These are phyloP conservation scores for Ochropacha duplaris DNA, from an alignment of 2,888 invertebrate species.

Conservation along the genomic window DNA sequence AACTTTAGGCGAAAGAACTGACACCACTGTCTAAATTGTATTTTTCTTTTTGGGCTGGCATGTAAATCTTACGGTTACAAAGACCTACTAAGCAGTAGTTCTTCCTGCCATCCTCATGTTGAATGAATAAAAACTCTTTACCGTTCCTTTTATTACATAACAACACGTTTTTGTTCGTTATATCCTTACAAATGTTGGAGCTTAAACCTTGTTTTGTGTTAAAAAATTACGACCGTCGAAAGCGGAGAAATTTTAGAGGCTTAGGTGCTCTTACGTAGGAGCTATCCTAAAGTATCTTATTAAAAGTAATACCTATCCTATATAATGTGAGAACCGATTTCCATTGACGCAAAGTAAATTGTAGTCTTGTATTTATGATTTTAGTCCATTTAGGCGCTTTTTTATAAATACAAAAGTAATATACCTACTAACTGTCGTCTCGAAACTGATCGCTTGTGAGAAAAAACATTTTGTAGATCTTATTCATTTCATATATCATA, in stretches of 20 bases:
- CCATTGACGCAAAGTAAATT: conserved; percentile 6
- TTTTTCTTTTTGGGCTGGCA: no score
- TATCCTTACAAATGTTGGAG: conserved; percentile 46
- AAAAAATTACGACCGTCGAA: conserved; percentile 39
- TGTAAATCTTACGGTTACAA: no score
- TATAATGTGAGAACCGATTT: conserved; percentile 28
- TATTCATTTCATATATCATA: no score
- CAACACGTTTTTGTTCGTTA: conserved; percentile 20
- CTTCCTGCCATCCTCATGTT: background rate
- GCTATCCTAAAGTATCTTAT: conserved; percentile 43
- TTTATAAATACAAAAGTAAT: no score
- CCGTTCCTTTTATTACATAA: conserved; percentile 2
- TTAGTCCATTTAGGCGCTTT: no score
- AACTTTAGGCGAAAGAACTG: no score
- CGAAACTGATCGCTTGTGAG: no score
- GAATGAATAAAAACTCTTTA: background rate
- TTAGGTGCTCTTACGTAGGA: conserved; percentile 36
- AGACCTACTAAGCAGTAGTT: background rate
- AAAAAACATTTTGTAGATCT: no score
- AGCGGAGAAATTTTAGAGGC: conserved; percentile 36
- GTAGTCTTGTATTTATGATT: background rate
- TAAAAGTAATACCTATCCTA: conserved; percentile 47
- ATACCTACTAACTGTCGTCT: no score
- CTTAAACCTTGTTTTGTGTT: conserved; percentile 38
- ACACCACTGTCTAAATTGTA: no score